Base-by-base conservation (phyloP, 2,797 vertebrate genomes). In the Anguilla obscura region DNA sequence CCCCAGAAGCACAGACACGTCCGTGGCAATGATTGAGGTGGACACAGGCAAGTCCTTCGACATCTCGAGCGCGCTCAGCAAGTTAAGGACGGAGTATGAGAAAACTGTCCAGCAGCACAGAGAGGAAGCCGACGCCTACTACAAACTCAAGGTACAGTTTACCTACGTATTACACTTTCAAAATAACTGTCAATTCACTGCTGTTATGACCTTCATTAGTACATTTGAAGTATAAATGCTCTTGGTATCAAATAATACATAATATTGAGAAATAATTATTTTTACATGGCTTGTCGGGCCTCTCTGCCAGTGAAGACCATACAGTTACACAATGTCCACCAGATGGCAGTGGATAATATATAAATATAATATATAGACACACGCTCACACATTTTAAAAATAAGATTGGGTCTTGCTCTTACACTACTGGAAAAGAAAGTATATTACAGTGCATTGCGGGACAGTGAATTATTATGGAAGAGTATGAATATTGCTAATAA, bases 31-130 rank as follows among this genome's bases (percentile, higher is more conserved):
- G 90, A 95, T 95, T 36, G 94, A 94, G 91, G 92, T 95, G 74
- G 93, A 95, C 91, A 94, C 94, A 2, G 91, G 84, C n/a, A 94
- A 92, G 88, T 95, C 94, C 30, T 94, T 94, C 48, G 93, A 95
- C 90, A 92, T 95, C 79, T 91, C 93, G 0, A 8, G 36, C 1
- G 93, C 94, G 1, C 92, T 95, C 87, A 93, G 93, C 84, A 94
- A 92, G 89, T 90, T 95, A 83, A 90, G 94, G 56, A 36, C 56
- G 74, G 93, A 94, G 66, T 94, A 95, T 83, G 93, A 95, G 84
- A 93, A 92, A 87, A 93, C 94, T 36, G 94, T 94, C 1, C 92
- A 91, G 27, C 92, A 94, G 63, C 92, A 95, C 91, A 91, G 91
- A 89, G 93, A 94, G 50, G 94, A 95, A 88, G 94, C 94, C 8